Base-by-base conservation (phyloP, 2,888 invertebrate species). In the Eristalis arbustorum region DNA sequence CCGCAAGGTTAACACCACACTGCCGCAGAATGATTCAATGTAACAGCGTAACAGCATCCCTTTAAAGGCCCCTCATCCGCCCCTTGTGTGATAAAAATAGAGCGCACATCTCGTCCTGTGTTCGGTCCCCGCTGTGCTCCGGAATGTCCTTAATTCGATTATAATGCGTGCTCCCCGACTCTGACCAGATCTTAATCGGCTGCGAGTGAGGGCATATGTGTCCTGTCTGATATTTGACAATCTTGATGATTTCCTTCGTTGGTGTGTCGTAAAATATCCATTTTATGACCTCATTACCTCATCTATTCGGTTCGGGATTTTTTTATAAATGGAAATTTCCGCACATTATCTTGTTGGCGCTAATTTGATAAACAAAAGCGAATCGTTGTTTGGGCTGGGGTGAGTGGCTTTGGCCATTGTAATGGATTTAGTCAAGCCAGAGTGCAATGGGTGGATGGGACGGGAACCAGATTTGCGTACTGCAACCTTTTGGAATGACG, bases 111-210 rank as follows among this genome's bases (percentile, higher is more conserved):
- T 59, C 2, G 8, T 25, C 22, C 1, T 59, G 23, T 31, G 11
- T 13, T 37, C 13, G 1, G 2, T 37, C 37, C 37, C 13, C 13
- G 37, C 13, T 37, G 37, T 22, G 49, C 49, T 49, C 64, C 37
- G 57, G 22, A 64, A 74, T 62, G 69, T 34, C 59, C 75, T 49
- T 71, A 81, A 81, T 71, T 75, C 64, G 57, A 37, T 80, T 68
- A 59, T 81, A 75, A 81, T 75, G 37, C 57, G 59, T 31, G 31
- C 42, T 25, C 22, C 63, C 63, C 23, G 23, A 49, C 49, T 49
- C 18, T 49, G 49, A 18, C 49, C 63, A 6, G 72, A 74, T 74
- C 64, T 49, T 56, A 64, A 57, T 74, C 73, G 56, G n/a, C 40
- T 56, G 56, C 25, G 25, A 74, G 40, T 57, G 13, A 10, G 34